A percentile compares a stretch with the other conserved stretches of the same genome.
phyloP scores from a whole-genome alignment of 1,140 invertebrate genomes.

The Drosophila pseudoananassae region DNA sequence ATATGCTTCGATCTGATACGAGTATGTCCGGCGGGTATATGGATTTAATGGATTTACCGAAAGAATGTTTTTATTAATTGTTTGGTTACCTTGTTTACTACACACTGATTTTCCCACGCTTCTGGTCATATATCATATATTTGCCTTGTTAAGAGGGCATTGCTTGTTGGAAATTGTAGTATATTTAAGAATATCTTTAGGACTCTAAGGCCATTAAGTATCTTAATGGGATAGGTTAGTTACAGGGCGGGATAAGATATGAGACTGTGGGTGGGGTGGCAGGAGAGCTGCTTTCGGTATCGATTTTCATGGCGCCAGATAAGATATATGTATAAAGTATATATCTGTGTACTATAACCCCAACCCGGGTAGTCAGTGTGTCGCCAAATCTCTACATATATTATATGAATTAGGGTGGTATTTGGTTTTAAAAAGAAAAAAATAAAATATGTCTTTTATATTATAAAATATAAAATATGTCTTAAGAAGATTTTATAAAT shows the following conservation, averaged over 20 bases:
- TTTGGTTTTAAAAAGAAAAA: no score
- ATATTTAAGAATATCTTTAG: no score
- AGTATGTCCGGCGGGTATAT: neutral
- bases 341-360: conserved; percentile 28
- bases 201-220: conserved; percentile 32
- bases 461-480: no score
- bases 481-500: neutral
- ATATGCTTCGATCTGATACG: conserved; percentile 8
- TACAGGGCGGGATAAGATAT: conserved; percentile 5
- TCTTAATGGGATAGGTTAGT: conserved; percentile 54
- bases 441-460: no score
- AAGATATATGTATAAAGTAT: conserved; percentile 36
- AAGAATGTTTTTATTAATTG: conserved; percentile 4
- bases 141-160: no score
- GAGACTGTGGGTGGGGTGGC: neutral
- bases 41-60: neutral
- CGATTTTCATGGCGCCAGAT: conserved; percentile 58
- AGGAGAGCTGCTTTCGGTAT: conserved; percentile 25
- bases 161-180: neutral
- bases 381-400: conserved; percentile 34
- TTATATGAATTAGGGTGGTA: conserved; percentile 13
- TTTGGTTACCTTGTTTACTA: neutral
- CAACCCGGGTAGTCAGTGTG: conserved; percentile 39
- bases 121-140: no score
- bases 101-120: conserved; percentile 4